Base-by-base conservation (phyloP, 1,140 invertebrate genomes). In the Holcopasites calliopsidis region DNA sequence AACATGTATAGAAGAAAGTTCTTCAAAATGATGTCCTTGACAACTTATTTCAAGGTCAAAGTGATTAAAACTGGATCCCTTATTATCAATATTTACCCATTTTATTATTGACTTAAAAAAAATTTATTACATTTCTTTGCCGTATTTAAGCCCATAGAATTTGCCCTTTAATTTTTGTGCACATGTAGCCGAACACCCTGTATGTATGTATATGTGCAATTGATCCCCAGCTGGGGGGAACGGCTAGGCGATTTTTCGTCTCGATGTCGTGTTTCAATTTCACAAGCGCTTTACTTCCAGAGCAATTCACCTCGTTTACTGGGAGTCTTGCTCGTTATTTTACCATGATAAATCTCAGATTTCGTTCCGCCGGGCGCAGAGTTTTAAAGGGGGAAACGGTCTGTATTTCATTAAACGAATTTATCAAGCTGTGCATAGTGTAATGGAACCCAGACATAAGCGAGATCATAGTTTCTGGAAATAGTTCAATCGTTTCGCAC, bases 261-360 rank as follows among this genome's bases (percentile, higher is more conserved):
- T 11, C n/a, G n/a, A 33, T 16, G 26, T 28, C 69, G 23, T 11
- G n/a, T 72, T 62, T 72, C 69, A 50, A 62, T 72, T 62, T 72
- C 57, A 62, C 57, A 31, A 50, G 2, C 69, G 26, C n/a, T 62
- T 47, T 58, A 4, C 40, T 33, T 21, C 23, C 18, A 23, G 0
- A 21, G 13, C 26, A 31, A 52, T 52, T 3, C 44, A n/a, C 21
- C 21, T 21, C 65, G 38, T 57, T 69, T 68, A 55, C 31, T 26
- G 7, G 16, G 11, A 11, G 7, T 3, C 31, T 2, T 23, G 21
- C 42, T 42, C 68, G 16, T 33, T 68, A 28, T 42, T 68, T 33
- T 38, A 11, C n/a, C 35, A 23, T 28, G 31, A 2, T 13, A 23
- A 38, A 26, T 52, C 18, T 49, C 7, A 3, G 13, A 35, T 28